Conservation (phyloP, 2,797 vertebrate genomes). For the Trichosurus vulpecula region DNA sequence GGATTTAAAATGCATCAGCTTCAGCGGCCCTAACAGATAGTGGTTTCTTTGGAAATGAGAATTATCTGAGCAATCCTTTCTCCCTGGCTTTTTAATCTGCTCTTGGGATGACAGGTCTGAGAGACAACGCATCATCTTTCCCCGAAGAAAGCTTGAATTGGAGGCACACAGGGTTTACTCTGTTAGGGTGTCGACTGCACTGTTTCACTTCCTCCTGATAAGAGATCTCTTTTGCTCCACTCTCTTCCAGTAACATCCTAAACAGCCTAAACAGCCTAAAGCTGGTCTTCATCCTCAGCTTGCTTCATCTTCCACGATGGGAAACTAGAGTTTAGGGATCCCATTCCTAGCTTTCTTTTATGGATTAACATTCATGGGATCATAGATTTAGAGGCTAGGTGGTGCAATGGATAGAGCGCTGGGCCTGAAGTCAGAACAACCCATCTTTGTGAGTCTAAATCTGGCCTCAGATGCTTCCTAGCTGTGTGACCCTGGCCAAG, state of each 20-base stretch:
- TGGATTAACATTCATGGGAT: neutral
- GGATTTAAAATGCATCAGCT: neutral
- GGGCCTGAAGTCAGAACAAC: neutral
- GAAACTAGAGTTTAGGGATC: neutral
- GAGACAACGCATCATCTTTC: neutral
- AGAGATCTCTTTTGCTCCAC: neutral
- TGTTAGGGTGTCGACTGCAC: neutral
- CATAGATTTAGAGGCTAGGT: neutral
- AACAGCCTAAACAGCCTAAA: too few relatives aligned
- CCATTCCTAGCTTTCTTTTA: neutral
- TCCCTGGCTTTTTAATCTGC: neutral
- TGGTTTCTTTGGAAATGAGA: neutral
- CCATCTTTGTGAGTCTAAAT: neutral
- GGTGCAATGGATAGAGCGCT: neutral
- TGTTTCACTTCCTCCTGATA: neutral
- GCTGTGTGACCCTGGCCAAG: neutral
- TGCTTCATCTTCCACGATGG: neutral
- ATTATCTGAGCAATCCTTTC: neutral
- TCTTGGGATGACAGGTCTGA: accelerated
- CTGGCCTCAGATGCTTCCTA: too few relatives aligned
- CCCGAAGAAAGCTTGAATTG: neutral
- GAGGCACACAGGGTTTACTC: neutral
- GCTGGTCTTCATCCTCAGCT: neutral
- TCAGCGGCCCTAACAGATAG: neutral
- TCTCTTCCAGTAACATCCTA: neutral